Conservation (phyloP, 2,113 vertebrate genomes). For the Mugil cephalus region DNA sequence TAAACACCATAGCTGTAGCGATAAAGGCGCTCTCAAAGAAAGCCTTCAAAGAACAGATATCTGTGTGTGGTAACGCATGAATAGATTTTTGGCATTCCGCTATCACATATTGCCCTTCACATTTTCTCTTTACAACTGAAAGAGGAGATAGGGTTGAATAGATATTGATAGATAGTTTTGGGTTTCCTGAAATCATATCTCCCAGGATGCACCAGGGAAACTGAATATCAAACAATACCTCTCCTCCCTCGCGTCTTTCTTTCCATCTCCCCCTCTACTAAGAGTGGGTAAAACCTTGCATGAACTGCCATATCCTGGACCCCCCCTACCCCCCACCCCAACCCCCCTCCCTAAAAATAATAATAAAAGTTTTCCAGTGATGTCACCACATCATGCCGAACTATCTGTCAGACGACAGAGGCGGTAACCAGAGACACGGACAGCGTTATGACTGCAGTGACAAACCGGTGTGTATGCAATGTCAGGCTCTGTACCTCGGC, state of each 20-base stretch:
- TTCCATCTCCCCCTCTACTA: slow-evolving; percentile 24
- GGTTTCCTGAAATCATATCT: slow-evolving; percentile 79
- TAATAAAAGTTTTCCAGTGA: slow-evolving; percentile 52
- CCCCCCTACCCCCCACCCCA: slow-evolving; percentile 1
- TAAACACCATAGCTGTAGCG: slow-evolving; percentile 20
- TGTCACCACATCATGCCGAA: slow-evolving; percentile 30
- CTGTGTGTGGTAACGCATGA: slow-evolving; percentile 23
- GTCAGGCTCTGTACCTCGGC: slow-evolving; percentile 43
- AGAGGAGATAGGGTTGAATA: slow-evolving; percentile 64
- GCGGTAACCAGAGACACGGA: slow-evolving; percentile 49
- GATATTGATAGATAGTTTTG: slow-evolving; percentile 79
- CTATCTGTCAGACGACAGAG: slow-evolving; percentile 46
- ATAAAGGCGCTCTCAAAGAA: slow-evolving; percentile 26
- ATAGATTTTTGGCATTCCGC: slow-evolving; percentile 42
- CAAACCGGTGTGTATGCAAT: slow-evolving; percentile 34
- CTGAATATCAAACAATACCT: slow-evolving; percentile 68
- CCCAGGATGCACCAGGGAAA: slow-evolving; percentile 77
- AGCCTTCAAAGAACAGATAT: slow-evolving; percentile 16
- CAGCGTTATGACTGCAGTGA: slow-evolving; percentile 13
- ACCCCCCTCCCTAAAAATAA: background rate
- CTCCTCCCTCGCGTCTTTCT: slow-evolving; percentile 51
- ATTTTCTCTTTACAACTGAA: slow-evolving; percentile 71
- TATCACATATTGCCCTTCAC: slow-evolving; percentile 62
- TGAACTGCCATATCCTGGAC: slow-evolving; percentile 32
- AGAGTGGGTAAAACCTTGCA: slow-evolving; percentile 45